Percentiles rank a stretch among this genome's conserved stretches.
Evolutionary conservation across 2,113 vertebrate species (phyloP).

Genomic region (Eleginops maclovinus): DNA sequence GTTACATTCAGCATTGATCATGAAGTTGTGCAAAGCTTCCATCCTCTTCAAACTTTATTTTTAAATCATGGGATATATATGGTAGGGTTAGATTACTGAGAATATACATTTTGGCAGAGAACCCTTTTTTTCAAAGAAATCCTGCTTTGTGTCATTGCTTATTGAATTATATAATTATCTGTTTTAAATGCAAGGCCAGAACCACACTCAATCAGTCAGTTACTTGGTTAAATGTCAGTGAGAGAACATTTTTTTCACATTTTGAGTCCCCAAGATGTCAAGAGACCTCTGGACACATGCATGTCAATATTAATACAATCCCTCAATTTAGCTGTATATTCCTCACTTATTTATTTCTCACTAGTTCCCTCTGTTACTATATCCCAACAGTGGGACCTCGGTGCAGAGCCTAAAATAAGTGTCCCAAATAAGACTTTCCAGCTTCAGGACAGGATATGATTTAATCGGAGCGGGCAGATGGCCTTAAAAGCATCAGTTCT

Average conservation of each 20-base stretch:
- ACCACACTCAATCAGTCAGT: neutral
- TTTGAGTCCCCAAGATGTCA: neutral
- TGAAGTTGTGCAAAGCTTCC: neutral
- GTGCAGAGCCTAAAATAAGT: constrained; percentile 17
- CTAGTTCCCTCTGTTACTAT: neutral
- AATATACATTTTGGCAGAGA: neutral
- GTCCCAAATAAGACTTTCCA: constrained; percentile 53
- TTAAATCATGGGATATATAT: neutral
- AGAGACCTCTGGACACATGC: constrained; percentile 1
- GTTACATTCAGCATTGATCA: neutral
- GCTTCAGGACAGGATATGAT: constrained; percentile 39
- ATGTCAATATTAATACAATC: neutral
- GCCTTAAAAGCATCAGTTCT: constrained; percentile 33
- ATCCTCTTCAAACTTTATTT: neutral
- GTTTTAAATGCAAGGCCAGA: neutral
- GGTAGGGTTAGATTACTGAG: neutral
- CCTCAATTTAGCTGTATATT: neutral
- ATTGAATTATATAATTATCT: neutral
- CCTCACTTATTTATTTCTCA: neutral
- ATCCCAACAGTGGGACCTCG: neutral
- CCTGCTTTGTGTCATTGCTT: neutral
- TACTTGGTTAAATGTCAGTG: neutral
- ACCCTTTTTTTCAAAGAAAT: neutral
- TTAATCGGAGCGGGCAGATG: constrained; percentile 67
- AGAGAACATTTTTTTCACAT: neutral